Conservation (phyloP, 1,140 invertebrate species). For the Drosophila ercepeae region DNA sequence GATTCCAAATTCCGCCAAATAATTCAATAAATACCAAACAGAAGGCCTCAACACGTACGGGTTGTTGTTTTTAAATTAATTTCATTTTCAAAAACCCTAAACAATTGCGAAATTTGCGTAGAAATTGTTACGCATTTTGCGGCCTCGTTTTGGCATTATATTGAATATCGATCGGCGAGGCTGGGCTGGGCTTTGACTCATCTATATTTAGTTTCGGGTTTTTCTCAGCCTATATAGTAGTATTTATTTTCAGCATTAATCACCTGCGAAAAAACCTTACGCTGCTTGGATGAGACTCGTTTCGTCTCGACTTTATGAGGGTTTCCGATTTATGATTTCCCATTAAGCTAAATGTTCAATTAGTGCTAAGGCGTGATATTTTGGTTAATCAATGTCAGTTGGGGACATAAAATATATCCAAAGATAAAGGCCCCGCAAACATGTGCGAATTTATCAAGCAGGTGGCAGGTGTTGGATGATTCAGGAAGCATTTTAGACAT, state of each 20-base stretch:
- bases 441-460: background rate
- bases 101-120: constrained; percentile 41
- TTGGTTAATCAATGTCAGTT: constrained; percentile 64
- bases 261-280: constrained; percentile 46
- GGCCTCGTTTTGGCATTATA: constrained; percentile 56
- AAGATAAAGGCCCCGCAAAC: background rate
- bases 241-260: constrained; percentile 70
- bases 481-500: background rate
- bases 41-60: constrained; percentile 67
- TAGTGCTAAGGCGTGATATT: constrained; percentile 71
- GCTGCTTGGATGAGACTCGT: constrained; percentile 22
- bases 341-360: constrained; percentile 77
- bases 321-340: constrained; percentile 63
- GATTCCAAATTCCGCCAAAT: constrained; percentile 44
- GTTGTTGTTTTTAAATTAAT: constrained; percentile 81
- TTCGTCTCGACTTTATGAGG: constrained; percentile 41
- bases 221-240: constrained; percentile 34
- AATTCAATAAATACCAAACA: constrained; percentile 37
- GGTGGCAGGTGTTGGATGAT: background rate
- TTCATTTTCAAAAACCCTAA: constrained; percentile 37
- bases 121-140: constrained; percentile 64
- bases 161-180: constrained; percentile 71
- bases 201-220: constrained; percentile 58
- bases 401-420: constrained; percentile 20
- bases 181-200: constrained; percentile 57